These are phyloP conservation scores for Xylocopa sonorina DNA, from an alignment of 1,140 invertebrate species.

Conservation along the genomic window DNA sequence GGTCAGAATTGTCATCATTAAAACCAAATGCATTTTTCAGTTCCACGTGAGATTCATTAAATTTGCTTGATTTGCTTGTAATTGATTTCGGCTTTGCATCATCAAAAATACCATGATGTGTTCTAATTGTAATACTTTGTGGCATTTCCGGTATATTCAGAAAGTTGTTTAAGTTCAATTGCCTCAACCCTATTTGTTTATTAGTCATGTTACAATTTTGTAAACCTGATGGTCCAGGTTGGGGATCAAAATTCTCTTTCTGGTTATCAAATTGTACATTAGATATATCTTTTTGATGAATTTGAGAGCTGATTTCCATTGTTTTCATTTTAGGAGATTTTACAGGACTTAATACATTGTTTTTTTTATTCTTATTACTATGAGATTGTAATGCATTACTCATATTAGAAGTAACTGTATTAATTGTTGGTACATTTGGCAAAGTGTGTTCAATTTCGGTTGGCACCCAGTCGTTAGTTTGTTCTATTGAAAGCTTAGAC, in stretches of 20 bases:
- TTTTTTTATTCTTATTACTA: slow-evolving; percentile 48
- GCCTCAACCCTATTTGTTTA: slow-evolving; percentile 53
- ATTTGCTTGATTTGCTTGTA: slow-evolving; percentile 45
- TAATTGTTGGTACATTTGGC: neutral
- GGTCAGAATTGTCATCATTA: slow-evolving; percentile 55
- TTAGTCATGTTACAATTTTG: slow-evolving; percentile 20
- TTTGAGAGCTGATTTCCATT: neutral
- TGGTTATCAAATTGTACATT: neutral
- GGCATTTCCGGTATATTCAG: slow-evolving; percentile 70
- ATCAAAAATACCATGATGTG: slow-evolving; percentile 70
- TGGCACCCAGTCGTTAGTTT: slow-evolving; percentile 1
- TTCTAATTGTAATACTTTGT: slow-evolving; percentile 61
- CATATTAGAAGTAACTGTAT: neutral
- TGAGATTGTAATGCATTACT: slow-evolving; percentile 10
- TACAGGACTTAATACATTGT: slow-evolving; percentile 42
- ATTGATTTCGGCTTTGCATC: slow-evolving; percentile 66
- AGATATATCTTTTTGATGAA: neutral
- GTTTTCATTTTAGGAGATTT: slow-evolving; percentile 42
- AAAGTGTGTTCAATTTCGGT: neutral
- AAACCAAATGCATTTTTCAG: slow-evolving; percentile 72
- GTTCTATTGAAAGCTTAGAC: neutral
- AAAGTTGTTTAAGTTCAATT: slow-evolving; percentile 72
- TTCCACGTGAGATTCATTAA: slow-evolving; percentile 10
- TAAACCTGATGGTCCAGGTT: slow-evolving; percentile 58
- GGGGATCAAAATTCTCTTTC: slow-evolving; percentile 48